phyloP scores from a whole-genome alignment of 2,888 invertebrate genomes.

The Lycaena phlaeas region DNA sequence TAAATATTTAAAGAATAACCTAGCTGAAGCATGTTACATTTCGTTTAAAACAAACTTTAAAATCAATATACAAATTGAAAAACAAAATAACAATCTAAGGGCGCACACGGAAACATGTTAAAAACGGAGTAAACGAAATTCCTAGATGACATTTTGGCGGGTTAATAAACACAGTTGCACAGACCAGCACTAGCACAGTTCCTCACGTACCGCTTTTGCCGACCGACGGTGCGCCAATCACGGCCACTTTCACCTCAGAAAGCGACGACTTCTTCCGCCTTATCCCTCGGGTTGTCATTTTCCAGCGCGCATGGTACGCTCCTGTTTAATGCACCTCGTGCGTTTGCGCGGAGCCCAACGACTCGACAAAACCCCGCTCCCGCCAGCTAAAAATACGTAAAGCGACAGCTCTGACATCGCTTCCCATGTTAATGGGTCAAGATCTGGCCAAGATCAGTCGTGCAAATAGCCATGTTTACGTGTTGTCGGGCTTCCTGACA shows the following conservation, averaged over 20 bases:
- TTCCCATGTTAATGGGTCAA: conserved; percentile 68
- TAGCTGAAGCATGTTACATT: too few relatives aligned
- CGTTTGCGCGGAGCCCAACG: conserved; percentile 26
- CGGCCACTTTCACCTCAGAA: conserved; percentile 92
- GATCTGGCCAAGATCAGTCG: conserved; percentile 70
- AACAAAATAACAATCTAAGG: too few relatives aligned
- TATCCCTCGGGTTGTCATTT: conserved; percentile 85
- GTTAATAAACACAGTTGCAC: background rate
- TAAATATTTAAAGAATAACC: too few relatives aligned
- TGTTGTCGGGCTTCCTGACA: conserved; percentile 39
- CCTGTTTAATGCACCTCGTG: conserved; percentile 33
- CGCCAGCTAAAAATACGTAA: conserved; percentile 57
- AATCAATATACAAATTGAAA: too few relatives aligned
- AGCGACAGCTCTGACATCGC: conserved; percentile 64
- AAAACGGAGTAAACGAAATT: too few relatives aligned
- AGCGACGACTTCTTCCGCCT: conserved; percentile 91
- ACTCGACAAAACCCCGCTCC: conserved; percentile 43
- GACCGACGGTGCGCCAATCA: conserved; percentile 90
- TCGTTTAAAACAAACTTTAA: too few relatives aligned
- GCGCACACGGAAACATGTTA: too few relatives aligned
- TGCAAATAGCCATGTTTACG: conserved; percentile 61
- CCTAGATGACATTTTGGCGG: too few relatives aligned
- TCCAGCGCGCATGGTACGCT: conserved; percentile 26
- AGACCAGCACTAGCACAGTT: conserved; percentile 10
- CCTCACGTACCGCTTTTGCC: conserved; percentile 89